phyloP scores from a whole-genome alignment of 2,888 invertebrate species.

The Dryobotodes eremita region DNA sequence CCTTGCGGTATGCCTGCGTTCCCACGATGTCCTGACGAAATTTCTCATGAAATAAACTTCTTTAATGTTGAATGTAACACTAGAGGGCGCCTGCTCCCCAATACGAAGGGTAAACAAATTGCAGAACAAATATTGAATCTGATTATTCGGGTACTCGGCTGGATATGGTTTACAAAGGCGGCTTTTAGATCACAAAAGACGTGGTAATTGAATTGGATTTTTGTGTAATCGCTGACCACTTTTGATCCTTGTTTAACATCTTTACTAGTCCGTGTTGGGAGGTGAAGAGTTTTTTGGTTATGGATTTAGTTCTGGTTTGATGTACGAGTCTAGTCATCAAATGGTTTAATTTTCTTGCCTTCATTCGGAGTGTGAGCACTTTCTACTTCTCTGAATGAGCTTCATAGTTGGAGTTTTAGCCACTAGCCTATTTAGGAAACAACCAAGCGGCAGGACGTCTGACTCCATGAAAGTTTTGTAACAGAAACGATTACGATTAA shows the following conservation, averaged over 20 bases:
- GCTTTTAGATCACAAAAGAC: slow-evolving; percentile 88
- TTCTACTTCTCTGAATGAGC: slow-evolving; percentile 29
- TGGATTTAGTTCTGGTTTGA: slow-evolving; percentile 49
- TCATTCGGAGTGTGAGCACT: slow-evolving; percentile 38
- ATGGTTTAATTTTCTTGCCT: slow-evolving; percentile 44
- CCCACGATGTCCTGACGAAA: slow-evolving; percentile 88
- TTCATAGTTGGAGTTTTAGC: slow-evolving; percentile 5
- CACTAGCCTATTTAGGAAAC: slow-evolving; percentile 15
- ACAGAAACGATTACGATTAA: not conserved
- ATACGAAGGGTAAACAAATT: slow-evolving; percentile 83
- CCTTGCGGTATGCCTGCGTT: slow-evolving; percentile 81
- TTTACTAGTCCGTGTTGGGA: slow-evolving; percentile 72
- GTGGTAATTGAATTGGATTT: slow-evolving; percentile 88
- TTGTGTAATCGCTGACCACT: slow-evolving; percentile 83
- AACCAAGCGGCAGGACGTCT: slow-evolving; percentile 5
- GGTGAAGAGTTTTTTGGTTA: slow-evolving; percentile 58
- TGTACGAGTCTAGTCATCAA: slow-evolving; percentile 22
- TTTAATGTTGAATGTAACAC: slow-evolving; percentile 80
- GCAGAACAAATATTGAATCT: slow-evolving; percentile 86
- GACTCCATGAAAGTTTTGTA: not conserved
- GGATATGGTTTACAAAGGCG: slow-evolving; percentile 79
- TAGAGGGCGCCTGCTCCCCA: slow-evolving; percentile 81
- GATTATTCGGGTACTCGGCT: slow-evolving; percentile 83
- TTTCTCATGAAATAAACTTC: slow-evolving; percentile 84
- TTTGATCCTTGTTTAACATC: slow-evolving; percentile 84